Evolutionary conservation across 2,797 vertebrate species (phyloP).

Genomic region (Tamandua tetradactyla): DNA sequence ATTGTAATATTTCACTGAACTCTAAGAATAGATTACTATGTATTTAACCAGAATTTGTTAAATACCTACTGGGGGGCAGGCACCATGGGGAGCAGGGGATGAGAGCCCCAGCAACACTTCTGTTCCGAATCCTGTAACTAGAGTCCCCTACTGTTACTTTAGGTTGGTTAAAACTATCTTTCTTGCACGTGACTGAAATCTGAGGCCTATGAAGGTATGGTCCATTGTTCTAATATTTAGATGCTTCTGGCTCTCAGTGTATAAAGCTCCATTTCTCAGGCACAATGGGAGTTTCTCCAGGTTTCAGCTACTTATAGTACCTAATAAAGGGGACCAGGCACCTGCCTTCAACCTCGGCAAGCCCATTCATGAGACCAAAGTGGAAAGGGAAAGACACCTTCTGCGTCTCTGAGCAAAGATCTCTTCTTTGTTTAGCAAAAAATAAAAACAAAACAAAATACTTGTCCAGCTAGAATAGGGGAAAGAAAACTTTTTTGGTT

Average conservation of each 20-base stretch:
- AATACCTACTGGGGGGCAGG: not conserved
- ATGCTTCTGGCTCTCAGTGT: not conserved
- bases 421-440: constrained; percentile 1
- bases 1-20: not conserved
- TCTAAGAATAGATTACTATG: not conserved
- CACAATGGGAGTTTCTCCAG: not conserved
- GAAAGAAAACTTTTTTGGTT: not conserved
- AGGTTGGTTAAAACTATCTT: not conserved
- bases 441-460: not conserved
- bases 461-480: not conserved
- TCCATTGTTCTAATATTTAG: not conserved
- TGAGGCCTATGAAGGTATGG: not conserved
- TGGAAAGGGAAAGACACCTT: not conserved
- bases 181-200: not conserved
- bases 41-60: not conserved
- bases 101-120: not conserved
- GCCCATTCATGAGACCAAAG: not conserved
- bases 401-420: constrained; percentile 11
- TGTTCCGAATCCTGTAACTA: not conserved
- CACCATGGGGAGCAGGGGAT: not conserved
- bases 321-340: not conserved
- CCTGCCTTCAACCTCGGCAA: not conserved
- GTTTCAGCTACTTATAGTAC: not conserved
- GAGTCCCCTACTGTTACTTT: not conserved
- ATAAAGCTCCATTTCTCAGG: not conserved